Percentiles rank a stretch among this genome's conserved stretches.
These are phyloP conservation scores for Manacus vitellinus DNA, from an alignment of 2,113 vertebrate species.

Conservation along the genomic window DNA sequence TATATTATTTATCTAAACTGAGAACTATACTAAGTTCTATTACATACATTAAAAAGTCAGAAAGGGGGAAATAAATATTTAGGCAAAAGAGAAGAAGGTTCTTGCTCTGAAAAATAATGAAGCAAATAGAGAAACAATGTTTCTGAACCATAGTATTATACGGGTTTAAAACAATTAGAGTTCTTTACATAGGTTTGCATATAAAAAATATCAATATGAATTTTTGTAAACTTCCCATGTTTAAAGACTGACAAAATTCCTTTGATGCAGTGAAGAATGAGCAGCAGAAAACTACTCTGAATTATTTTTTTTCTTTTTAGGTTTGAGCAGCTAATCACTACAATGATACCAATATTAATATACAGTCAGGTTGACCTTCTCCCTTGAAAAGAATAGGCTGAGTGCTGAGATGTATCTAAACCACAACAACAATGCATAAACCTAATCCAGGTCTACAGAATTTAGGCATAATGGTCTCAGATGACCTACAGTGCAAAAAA, in stretches of 20 bases:
- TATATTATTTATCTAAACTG: background rate
- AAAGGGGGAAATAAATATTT: background rate
- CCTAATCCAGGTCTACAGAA: constrained; percentile 54
- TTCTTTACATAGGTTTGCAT: background rate
- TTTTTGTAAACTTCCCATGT: background rate
- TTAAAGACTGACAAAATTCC: background rate
- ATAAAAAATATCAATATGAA: background rate
- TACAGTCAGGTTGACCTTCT: constrained; percentile 51
- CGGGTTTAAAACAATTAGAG: background rate
- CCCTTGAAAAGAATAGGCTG: constrained; percentile 5
- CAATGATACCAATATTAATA: constrained; percentile 55
- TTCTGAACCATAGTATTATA: background rate
- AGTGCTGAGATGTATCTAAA: constrained; percentile 58
- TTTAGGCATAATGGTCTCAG: constrained; percentile 59
- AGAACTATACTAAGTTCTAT: background rate
- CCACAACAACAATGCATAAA: constrained; percentile 61
- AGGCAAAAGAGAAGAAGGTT: background rate
- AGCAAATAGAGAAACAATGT: background rate
- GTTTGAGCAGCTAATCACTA: constrained; percentile 26
- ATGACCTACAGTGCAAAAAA: constrained; percentile 52
- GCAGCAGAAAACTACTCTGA: background rate
- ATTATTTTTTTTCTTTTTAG: background rate
- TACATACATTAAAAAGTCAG: background rate
- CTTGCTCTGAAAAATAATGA: background rate
- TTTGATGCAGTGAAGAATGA: background rate